Evolutionary conservation across 2,113 vertebrate genomes (phyloP).

Genomic region (Pygoscelis antarcticus): DNA sequence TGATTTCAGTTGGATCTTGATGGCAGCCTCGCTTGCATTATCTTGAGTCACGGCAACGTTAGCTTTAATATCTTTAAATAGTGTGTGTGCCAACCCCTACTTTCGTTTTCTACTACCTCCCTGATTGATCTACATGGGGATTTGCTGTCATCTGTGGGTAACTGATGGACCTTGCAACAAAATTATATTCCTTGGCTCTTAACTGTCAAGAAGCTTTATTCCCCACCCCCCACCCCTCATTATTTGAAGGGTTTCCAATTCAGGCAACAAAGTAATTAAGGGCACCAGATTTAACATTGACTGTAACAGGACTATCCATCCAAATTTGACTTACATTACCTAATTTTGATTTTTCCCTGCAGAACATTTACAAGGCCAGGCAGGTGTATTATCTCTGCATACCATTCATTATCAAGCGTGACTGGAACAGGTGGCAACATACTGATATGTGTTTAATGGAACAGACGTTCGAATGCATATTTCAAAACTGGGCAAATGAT

Average conservation of each 20-base stretch:
- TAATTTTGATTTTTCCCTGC: conserved; percentile 46
- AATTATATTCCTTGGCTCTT: conserved; percentile 28
- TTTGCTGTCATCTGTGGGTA: conserved; percentile 24
- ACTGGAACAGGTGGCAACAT: conserved; percentile 62
- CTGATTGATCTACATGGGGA: background rate
- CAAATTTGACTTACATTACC: conserved; percentile 43
- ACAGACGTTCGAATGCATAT: conserved; percentile 42
- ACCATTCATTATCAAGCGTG: conserved; percentile 53
- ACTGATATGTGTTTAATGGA: conserved; percentile 61
- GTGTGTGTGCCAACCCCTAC: conserved; percentile 2
- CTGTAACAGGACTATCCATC: conserved; percentile 39
- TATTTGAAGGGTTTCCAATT: conserved; percentile 49
- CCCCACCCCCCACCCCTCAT: background rate
- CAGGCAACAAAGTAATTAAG: conserved; percentile 61
- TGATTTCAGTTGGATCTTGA: background rate
- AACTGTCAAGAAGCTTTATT: conserved; percentile 25
- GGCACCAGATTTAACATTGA: conserved; percentile 32
- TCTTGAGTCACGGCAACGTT: background rate
- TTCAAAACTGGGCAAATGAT: conserved; percentile 54
- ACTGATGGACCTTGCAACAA: conserved; percentile 6
- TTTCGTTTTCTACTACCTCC: conserved; percentile 17
- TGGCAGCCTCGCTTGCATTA: background rate
- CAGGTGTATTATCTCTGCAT: conserved; percentile 34
- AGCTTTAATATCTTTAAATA: conserved; percentile 26
- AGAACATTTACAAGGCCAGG: conserved; percentile 48